These are phyloP conservation scores for Pristionchus pacificus DNA, from an alignment of 1,140 invertebrate genomes.

Conservation along the genomic window DNA sequence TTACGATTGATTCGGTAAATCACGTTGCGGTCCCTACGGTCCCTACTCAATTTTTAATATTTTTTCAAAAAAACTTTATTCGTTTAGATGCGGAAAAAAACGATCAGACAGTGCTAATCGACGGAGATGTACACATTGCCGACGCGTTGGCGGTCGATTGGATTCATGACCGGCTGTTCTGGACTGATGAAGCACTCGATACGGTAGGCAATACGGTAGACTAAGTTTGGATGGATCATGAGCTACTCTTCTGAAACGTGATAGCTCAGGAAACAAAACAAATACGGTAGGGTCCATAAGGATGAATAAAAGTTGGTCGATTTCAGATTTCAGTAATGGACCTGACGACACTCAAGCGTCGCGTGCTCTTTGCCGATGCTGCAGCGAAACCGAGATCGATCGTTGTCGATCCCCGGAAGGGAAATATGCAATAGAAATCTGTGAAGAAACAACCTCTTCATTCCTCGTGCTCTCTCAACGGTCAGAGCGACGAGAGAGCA, in stretches of 20 bases:
- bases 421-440: too few relatives aligned
- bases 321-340: not conserved
- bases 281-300: not conserved
- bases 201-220: constrained; percentile 65
- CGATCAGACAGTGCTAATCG: constrained; percentile 65
- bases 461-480: too few relatives aligned
- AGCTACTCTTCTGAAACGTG: constrained; percentile 65
- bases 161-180: constrained; percentile 92
- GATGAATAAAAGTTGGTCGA: not conserved
- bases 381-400: constrained; percentile 90
- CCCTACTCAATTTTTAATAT: too few relatives aligned
- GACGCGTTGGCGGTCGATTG: constrained; percentile 93
- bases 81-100: constrained; percentile 14
- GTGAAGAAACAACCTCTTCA: too few relatives aligned
- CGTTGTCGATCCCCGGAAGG: constrained; percentile 87
- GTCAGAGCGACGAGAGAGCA: too few relatives aligned
- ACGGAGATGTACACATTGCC: constrained; percentile 76
- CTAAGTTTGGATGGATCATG: constrained; percentile 16
- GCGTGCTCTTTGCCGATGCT: constrained; percentile 74
- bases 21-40: too few relatives aligned
- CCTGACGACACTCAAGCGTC: constrained; percentile 58
- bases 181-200: constrained; percentile 86
- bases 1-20: too few relatives aligned
- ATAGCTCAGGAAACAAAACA: constrained; percentile 48
- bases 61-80: not conserved